Conservation (phyloP, 92 coral and sea anemone species). For the Parazoanthus atlanticus region DNA sequence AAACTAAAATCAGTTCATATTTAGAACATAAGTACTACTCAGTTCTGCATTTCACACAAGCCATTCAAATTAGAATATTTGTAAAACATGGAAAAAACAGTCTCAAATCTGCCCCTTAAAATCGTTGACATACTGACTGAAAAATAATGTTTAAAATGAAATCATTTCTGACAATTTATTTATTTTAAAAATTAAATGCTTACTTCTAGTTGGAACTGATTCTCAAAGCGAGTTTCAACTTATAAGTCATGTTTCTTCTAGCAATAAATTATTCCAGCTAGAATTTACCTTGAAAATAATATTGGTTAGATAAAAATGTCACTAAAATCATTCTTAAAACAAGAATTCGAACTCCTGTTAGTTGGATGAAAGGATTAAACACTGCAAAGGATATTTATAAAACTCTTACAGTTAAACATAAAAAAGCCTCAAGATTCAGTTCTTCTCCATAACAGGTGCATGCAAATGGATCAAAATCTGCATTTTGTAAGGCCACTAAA, state of each 20-base stretch:
- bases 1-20: neutral
- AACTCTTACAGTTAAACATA: too few relatives aligned
- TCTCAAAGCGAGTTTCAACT: neutral
- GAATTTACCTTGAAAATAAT: neutral
- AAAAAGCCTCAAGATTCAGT: neutral
- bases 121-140: neutral
- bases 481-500: conserved; percentile 12
- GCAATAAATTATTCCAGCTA: neutral
- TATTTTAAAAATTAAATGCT: neutral
- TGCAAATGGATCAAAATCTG: conserved; percentile 14
- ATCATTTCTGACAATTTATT: neutral
- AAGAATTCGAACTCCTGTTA: neutral
- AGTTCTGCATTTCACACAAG: neutral
- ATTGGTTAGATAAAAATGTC: neutral
- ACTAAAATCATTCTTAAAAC: neutral
- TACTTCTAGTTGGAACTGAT: neutral
- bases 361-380: neutral
- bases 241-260: conserved; percentile 9
- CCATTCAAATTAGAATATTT: neutral
- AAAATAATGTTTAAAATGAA: neutral
- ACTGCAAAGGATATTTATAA: neutral
- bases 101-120: neutral
- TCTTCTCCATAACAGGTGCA: conserved; percentile 7
- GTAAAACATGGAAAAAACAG: neutral
- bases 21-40: neutral